These are phyloP conservation scores for Orthonychiurus folsomi DNA, from an alignment of 2,888 invertebrate species.

Conservation along the genomic window DNA sequence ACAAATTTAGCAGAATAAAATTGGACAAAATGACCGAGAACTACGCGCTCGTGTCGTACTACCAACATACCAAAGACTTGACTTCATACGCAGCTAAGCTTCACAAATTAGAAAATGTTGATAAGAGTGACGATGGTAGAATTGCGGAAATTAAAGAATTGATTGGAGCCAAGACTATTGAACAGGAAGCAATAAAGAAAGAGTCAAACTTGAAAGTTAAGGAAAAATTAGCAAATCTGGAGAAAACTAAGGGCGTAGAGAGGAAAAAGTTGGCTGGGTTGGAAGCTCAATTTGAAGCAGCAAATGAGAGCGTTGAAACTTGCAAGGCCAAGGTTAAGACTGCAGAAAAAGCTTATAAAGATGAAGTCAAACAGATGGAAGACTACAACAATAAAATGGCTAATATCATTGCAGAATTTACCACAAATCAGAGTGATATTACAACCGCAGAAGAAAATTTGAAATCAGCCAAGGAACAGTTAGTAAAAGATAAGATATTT, in stretches of 20 bases:
- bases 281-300: slow-evolving; percentile 47
- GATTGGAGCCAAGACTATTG: slow-evolving; percentile 43
- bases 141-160: slow-evolving; percentile 53
- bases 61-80: slow-evolving; percentile 54
- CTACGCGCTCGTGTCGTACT: slow-evolving; percentile 22
- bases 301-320: slow-evolving; percentile 24
- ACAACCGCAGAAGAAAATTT: slow-evolving; percentile 50
- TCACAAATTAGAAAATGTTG: slow-evolving; percentile 61
- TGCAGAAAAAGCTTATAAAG: slow-evolving; percentile 58
- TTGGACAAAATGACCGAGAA: slow-evolving; percentile 18
- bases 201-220: slow-evolving; percentile 54
- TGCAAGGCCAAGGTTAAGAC: slow-evolving; percentile 56
- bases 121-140: slow-evolving; percentile 38
- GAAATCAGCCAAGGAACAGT: slow-evolving; percentile 26
- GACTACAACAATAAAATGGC: slow-evolving; percentile 50
- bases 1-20: slow-evolving; percentile 23
- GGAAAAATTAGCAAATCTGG: slow-evolving; percentile 55
- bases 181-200: slow-evolving; percentile 24
- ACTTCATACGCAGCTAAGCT: slow-evolving; percentile 48
- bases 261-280: slow-evolving; percentile 61
- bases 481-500: too few relatives aligned
- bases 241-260: slow-evolving; percentile 54
- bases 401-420: slow-evolving; percentile 51
- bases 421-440: slow-evolving; percentile 50
- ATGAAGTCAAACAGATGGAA: slow-evolving; percentile 56